These are phyloP conservation scores for Meliscaeva auricollis DNA, from an alignment of 2,888 invertebrate genomes.

Conservation along the genomic window DNA sequence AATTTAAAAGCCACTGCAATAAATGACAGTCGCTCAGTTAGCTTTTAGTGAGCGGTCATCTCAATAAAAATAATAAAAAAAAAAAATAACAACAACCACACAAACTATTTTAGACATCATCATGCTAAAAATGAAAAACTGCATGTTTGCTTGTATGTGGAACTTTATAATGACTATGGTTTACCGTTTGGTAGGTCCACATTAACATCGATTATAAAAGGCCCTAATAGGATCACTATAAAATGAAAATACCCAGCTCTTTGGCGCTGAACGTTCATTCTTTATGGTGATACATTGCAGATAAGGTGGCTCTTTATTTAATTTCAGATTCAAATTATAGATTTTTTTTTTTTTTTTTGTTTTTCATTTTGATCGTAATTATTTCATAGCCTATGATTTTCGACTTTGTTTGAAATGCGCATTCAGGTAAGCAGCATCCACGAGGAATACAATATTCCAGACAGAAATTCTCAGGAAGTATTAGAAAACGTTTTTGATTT, in stretches of 20 bases:
- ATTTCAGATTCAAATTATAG: conserved; percentile 26
- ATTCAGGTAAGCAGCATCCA: background rate
- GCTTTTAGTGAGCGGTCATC: conserved; percentile 75
- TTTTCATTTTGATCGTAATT: conserved; percentile 27
- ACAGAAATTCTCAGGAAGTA: too few relatives aligned
- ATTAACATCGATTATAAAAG: conserved; percentile 74
- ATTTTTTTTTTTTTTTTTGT: too few relatives aligned
- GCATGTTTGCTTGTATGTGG: conserved; percentile 44
- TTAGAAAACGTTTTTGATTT: too few relatives aligned
- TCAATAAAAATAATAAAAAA: conserved; percentile 53
- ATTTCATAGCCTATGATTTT: conserved; percentile 39
- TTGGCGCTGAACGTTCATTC: conserved; percentile 29
- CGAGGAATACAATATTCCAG: too few relatives aligned
- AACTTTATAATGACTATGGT: conserved; percentile 66
- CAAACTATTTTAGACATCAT: conserved; percentile 45
- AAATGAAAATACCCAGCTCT: conserved; percentile 1
- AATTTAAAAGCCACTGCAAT: conserved; percentile 73
- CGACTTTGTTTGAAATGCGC: background rate
- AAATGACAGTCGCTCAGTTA: conserved; percentile 75
- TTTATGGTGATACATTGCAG: conserved; percentile 50
- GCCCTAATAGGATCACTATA: conserved; percentile 66
- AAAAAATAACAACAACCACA: conserved; percentile 27
- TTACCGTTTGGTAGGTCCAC: conserved; percentile 68
- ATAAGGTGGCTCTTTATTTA: conserved; percentile 39
- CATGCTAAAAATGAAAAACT: conserved; percentile 42